Base-by-base conservation (phyloP, 2,113 vertebrate species). In the Odocoileus hemionus region DNA sequence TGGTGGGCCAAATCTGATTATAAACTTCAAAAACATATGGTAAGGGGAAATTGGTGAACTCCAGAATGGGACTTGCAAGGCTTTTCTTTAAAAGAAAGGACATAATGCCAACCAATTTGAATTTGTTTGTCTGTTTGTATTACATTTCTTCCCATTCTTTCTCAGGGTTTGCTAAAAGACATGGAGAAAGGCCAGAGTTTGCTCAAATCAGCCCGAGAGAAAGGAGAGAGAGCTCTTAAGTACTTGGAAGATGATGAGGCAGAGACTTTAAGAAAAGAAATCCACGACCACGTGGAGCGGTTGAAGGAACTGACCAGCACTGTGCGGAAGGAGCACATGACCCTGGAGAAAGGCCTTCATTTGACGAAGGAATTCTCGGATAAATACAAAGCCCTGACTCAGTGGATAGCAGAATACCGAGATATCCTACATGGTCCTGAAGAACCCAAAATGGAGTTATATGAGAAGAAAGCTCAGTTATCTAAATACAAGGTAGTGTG, bases 401-500 rank as follows among this genome's bases (percentile, higher is more conserved):
- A 99, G 89, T 99, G 99, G 99, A 96, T 99, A 60, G 96, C 95
- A 3, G 99, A 99, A 60, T 99, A 99, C 87, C 99, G 98, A 86
- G 98, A 97, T 36, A 93, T 99, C 94, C 98, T 99, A 28, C 98
- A 97, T n/a, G 76, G 95, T 50, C 99, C 99, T 0, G 98, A 99
- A 30, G 99, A 99, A 93, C 99, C 99, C 95, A 99, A 99, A 98
- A 99, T 99, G 55, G 99, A 99, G 96, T 98, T 99, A 13, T 99
- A 99, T 98, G 99, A 99, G 98, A 99, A 99, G 83, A 99, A 99
- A 98, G 99, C 99, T 3, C 99, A 99, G 83, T 98, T 99, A 64
- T 99, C 99, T 13, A 99, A 99, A 98, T 99, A 99, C 93, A 99
- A 99, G 99, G 99, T 99, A 98, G 28, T 17, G 9, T 54, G 30